Percentiles rank a stretch among this genome's conserved stretches.
phyloP scores from a whole-genome alignment of 2,888 invertebrate genomes.

The Poecilobothrus nobilitatus region DNA sequence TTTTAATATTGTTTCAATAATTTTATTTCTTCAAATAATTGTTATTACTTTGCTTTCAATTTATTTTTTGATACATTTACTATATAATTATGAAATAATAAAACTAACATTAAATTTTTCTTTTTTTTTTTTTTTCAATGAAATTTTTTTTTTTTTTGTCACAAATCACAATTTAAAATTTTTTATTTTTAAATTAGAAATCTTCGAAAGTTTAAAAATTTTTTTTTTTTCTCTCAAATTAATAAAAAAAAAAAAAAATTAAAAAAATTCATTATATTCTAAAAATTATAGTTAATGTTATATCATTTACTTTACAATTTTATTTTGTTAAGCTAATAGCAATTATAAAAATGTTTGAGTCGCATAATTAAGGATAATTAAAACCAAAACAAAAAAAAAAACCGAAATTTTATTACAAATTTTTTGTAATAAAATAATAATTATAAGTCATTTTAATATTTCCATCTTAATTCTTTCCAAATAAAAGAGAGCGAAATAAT shows the following conservation, averaged over 20 bases:
- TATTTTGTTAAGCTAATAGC: not conserved
- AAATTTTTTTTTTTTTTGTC: not conserved
- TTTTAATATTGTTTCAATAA: not conserved
- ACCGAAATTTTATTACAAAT: no score
- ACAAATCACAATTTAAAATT: conserved; percentile 1
- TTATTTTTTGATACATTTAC: not conserved
- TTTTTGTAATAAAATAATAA: no score
- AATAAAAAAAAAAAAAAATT: not conserved
- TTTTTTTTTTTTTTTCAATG: not conserved
- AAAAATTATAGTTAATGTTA: not conserved
- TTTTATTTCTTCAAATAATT: not conserved
- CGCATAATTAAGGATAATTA: not conserved
- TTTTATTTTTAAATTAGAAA: not conserved
- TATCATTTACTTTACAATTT: not conserved
- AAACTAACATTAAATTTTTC: not conserved
- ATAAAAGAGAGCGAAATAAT: no score
- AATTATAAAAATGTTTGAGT: not conserved
- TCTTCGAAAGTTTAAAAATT: not conserved
- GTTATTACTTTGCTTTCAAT: conserved; percentile 1
- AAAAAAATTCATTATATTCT: not conserved
- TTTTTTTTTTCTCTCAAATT: not conserved
- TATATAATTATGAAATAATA: conserved; percentile 5
- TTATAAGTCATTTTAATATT: no score
- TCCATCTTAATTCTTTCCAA: no score
- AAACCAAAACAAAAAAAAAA: not conserved